A percentile compares a stretch with the other conserved stretches of the same genome.
These are phyloP conservation scores for Sapajus apella DNA, from an alignment of 2,113 vertebrate species.

Conservation along the genomic window DNA sequence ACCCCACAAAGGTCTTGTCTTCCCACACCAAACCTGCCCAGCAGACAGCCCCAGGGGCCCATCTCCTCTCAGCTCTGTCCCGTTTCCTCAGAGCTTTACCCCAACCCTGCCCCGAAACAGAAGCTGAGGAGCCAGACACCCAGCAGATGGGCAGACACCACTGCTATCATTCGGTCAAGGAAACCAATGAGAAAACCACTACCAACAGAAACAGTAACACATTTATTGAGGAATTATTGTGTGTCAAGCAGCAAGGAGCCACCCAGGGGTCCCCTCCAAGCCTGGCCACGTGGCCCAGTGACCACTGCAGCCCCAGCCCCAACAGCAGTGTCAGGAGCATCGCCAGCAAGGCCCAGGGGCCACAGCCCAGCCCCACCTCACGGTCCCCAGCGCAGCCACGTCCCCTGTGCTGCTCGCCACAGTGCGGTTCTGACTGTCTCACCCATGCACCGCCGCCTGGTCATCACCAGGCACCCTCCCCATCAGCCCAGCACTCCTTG, in stretches of 20 bases:
- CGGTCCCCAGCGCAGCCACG: background rate
- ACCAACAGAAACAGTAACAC: background rate
- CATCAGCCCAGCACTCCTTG: background rate
- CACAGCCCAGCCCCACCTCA: background rate
- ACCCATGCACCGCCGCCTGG: fast-evolving
- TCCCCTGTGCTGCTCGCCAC: background rate
- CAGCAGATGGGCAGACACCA: background rate
- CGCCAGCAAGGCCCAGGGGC: background rate
- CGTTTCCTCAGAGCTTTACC: background rate
- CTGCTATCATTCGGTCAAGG: fast-evolving
- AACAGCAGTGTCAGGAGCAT: background rate
- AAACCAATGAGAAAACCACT: background rate
- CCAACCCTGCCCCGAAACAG: fast-evolving
- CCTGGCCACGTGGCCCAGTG: fast-evolving
- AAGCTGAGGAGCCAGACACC: fast-evolving
- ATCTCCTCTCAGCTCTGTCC: background rate
- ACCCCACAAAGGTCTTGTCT: no score
- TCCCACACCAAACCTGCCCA: background rate
- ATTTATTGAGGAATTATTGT: background rate
- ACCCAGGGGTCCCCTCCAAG: background rate
- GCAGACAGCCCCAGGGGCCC: background rate
- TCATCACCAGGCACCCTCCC: background rate
- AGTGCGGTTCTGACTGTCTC: background rate
- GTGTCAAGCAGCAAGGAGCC: background rate
- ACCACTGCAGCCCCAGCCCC: background rate